Base-by-base conservation (phyloP, 2,113 vertebrate genomes). In the Xiphophorus maculatus region DNA sequence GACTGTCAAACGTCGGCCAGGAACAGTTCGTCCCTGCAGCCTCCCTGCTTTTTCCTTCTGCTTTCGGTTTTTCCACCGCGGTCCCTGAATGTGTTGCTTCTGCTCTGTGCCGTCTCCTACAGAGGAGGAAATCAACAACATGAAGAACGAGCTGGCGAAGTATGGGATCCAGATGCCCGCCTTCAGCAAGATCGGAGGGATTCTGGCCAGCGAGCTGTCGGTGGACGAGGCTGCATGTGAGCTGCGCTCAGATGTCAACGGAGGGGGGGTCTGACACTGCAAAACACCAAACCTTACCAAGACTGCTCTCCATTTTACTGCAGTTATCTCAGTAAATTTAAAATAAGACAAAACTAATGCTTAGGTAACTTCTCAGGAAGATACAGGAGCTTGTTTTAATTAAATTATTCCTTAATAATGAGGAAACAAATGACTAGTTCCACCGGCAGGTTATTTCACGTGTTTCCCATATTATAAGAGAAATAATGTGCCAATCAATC, bases 111-210 rank as follows among this genome's bases (percentile, higher is more conserved):
- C 30, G 10, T 61, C 66, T 42, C 51, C 64, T 73, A 17, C 88
- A 99, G 98, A 98, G 93, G 98, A 99, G 91, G 98, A 99, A 90
- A 99, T 99, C 87, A 97, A 97, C 93, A 98, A 98, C 91, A 99
- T 98, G 97, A 97, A 97, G 93, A 96, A 93, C 4, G 98, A 99
- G 84, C 93, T 99, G 88, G 97, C 98, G 79, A 99, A 99, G 88
- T 99, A 99, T 10, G 97, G 97, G n/a, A 99, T 99, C 92, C 97
- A 99, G 94, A 99, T 99, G 97, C 98, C 98, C 1, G 96, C 98
- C 73, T 99, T 99, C 91, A 96, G 98, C 91, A 99, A 99, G 93
- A 99, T 99, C 10, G 98, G 98, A n/a, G 97, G 97, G 42, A 98
- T 99, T 86, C 93, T 99, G 91, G 97, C 98, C 42, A 99, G 98